These are phyloP conservation scores for Sinocyclocheilus grahami DNA, from an alignment of 2,113 vertebrate genomes.

Conservation along the genomic window DNA sequence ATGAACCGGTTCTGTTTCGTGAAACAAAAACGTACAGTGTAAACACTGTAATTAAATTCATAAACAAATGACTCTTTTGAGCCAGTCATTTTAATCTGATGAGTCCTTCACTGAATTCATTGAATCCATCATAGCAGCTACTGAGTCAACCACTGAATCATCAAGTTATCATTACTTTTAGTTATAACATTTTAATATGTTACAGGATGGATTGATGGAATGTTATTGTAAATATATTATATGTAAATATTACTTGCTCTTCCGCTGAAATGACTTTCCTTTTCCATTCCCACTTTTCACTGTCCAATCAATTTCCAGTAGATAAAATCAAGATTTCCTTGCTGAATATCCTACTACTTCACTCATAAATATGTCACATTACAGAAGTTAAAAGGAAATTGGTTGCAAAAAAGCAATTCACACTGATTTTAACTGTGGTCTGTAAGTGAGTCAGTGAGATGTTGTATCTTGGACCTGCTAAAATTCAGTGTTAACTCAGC, in stretches of 20 bases:
- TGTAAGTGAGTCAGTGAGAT: conserved; percentile 30
- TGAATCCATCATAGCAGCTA: not conserved
- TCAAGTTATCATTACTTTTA: not conserved
- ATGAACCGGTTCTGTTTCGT: not conserved
- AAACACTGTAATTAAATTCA: not conserved
- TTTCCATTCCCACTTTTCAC: not conserved
- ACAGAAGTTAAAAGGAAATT: not conserved
- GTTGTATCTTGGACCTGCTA: conserved; percentile 43
- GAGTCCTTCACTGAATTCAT: not conserved
- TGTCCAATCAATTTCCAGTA: not conserved
- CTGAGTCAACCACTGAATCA: not conserved
- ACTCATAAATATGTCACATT: not conserved
- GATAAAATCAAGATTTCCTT: not conserved
- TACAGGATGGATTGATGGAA: not conserved
- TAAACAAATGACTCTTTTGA: not conserved
- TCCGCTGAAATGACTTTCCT: not conserved
- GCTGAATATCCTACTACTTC: not conserved
- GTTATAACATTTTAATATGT: not conserved
- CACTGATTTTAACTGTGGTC: conserved; percentile 49
- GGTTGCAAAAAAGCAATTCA: not conserved
- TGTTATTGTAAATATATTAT: not conserved
- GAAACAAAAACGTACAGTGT: not conserved
- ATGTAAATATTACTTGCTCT: not conserved
- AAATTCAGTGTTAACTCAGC: conserved; percentile 66
- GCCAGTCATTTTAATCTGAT: not conserved